A percentile compares a stretch with the other conserved stretches of the same genome.
Conservation (phyloP, 2,113 vertebrate species). For the Phalacrocorax carbo region DNA sequence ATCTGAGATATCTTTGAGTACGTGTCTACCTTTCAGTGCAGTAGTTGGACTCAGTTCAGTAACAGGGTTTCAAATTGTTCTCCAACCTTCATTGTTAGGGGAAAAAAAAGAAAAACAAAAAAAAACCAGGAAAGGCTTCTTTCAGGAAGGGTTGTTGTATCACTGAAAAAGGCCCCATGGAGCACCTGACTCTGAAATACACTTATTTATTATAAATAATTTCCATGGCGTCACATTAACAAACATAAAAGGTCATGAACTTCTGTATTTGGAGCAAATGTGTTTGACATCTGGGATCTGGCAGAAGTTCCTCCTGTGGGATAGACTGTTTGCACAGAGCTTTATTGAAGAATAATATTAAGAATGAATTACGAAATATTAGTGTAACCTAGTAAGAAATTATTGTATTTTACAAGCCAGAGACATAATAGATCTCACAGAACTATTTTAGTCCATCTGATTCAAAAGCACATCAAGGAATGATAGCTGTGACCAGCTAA, state of each 20-base stretch:
- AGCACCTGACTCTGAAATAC: slow-evolving; percentile 41
- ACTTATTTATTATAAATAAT: slow-evolving; percentile 68
- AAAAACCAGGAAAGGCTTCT: slow-evolving; percentile 46
- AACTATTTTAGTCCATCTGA: slow-evolving; percentile 14
- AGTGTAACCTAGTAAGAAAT: slow-evolving; percentile 69
- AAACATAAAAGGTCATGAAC: slow-evolving; percentile 72
- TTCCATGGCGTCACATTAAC: slow-evolving; percentile 67
- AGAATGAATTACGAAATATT: slow-evolving; percentile 69
- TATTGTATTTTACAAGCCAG: slow-evolving; percentile 47
- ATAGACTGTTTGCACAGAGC: slow-evolving; percentile 67
- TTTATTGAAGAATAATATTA: slow-evolving; percentile 71
- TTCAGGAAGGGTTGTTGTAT: slow-evolving; percentile 34
- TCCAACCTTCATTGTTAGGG: background rate
- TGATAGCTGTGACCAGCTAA: background rate
- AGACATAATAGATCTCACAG: slow-evolving; percentile 49
- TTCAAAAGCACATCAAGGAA: slow-evolving; percentile 29
- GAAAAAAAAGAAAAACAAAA: background rate
- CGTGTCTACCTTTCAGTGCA: slow-evolving; percentile 1
- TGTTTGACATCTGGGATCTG: slow-evolving; percentile 75
- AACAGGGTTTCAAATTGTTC: slow-evolving; percentile 3
- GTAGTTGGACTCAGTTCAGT: slow-evolving; percentile 4
- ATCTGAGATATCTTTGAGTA: background rate
- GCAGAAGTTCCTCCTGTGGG: slow-evolving; percentile 68
- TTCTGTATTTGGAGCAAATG: slow-evolving; percentile 70
- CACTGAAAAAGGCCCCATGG: slow-evolving; percentile 2